Evolutionary conservation across 2,888 invertebrate genomes (phyloP), one percentile per base, ranked within the genome.

Genomic region (Aquatica leii): DNA sequence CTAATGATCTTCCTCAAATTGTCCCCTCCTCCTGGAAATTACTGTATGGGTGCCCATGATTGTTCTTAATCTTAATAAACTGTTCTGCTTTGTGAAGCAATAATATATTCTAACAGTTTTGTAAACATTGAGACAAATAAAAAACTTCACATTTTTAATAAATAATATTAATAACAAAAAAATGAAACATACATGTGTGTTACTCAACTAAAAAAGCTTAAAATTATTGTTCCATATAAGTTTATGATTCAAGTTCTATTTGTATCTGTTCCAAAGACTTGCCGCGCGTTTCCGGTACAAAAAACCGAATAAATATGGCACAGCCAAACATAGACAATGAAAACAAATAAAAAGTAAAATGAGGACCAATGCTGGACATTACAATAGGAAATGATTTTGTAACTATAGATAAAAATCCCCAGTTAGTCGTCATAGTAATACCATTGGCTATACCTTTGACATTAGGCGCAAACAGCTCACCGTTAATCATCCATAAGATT

Each of bases 341-440:
- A 55, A 59, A 69, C 8, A 62, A 59, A 54, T 69, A 69, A 59
- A 69, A 69, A 1, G 69, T 69, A 14, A 65, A 60, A n/a, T 62
- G 43, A 1, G 66, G 57, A 2, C 63, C 66, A 49, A 62, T 41
- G 9, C 24, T 54, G 1, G 3, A 14, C 57, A 69, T 55, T 65
- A 68, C 63, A 1, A 65, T 59, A 1, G 65, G 63, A 18, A 69
- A 64, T n/a, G 48, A 62, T 46, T 68, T 69, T 0, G 69, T 68
- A 31, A 69, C 65, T 15, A 65, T 14, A 55, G 65, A 68, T 18
- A 65, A 51, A 5, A 62, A 48, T 11, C 51, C 52, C 69, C 69
- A 69, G 46, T 68, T 69, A 1, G 59, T 37, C 20, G 62, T 55
- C 21, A 68, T 66, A 2, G 65, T 66, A 43, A 68, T 66, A 21